Percentiles rank a stretch among this genome's conserved stretches.
These are phyloP conservation scores for Lemur catta DNA, from an alignment of 2,797 vertebrate species.

Conservation along the genomic window DNA sequence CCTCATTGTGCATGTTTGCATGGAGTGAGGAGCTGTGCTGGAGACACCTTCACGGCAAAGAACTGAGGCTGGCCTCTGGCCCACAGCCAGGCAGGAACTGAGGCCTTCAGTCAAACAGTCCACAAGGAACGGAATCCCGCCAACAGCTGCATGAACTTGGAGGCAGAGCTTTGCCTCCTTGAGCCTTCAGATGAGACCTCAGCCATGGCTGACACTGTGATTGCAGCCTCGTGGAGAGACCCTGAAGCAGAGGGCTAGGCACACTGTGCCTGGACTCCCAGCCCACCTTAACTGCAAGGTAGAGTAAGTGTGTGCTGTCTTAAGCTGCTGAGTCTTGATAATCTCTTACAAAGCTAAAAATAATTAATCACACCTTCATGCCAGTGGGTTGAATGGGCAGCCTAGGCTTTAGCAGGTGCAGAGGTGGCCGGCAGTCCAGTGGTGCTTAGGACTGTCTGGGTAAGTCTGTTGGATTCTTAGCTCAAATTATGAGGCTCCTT, in stretches of 20 bases:
- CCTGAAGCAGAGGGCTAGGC: not conserved
- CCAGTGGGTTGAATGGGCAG: accelerated
- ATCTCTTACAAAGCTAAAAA: not conserved
- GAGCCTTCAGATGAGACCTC: not conserved
- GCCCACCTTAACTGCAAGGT: not conserved
- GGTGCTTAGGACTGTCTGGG: not conserved
- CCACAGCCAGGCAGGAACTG: not conserved
- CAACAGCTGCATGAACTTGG: no score
- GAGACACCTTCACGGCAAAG: not conserved
- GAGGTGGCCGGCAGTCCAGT: not conserved
- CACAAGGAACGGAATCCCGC: not conserved
- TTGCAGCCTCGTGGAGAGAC: not conserved
- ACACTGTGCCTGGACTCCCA: no score
- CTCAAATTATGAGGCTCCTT: not conserved
- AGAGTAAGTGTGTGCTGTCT: not conserved
- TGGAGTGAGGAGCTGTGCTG: not conserved
- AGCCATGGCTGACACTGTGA: not conserved
- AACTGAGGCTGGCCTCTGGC: not conserved
- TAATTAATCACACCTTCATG: not conserved
- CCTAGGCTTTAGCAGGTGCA: not conserved
- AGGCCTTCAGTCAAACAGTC: not conserved
- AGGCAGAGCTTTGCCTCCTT: not conserved
- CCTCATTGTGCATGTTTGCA: not conserved
- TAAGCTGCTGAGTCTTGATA: not conserved
- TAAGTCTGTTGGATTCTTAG: not conserved